Conservation (phyloP, 2,888 invertebrate genomes). For the Heteropelma amictum region DNA sequence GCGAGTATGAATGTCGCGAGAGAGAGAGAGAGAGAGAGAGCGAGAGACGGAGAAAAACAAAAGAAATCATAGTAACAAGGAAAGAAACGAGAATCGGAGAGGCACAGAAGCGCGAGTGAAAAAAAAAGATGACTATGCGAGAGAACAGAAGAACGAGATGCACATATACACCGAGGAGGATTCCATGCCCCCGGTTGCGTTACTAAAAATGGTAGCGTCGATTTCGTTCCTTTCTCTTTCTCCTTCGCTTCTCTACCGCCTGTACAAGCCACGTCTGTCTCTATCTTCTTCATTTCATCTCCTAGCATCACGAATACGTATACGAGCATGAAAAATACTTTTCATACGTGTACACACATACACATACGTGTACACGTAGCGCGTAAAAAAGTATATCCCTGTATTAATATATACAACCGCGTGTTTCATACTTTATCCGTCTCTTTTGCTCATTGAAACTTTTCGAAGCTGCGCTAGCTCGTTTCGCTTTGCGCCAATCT, state of each 20-base stretch:
- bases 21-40: conserved; percentile 3
- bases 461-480: conserved; percentile 30
- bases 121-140: background rate
- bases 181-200: conserved; percentile 44
- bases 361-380: background rate
- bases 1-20: no score
- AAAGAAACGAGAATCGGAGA: conserved; percentile 2
- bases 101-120: background rate
- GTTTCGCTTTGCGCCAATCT: conserved; percentile 48
- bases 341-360: background rate
- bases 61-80: conserved; percentile 12
- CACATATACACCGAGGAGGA: conserved; percentile 2
- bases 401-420: background rate
- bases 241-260: conserved; percentile 11
- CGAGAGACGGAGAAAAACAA: background rate
- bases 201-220: conserved; percentile 59
- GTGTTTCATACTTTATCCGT: conserved; percentile 15
- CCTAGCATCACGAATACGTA: background rate
- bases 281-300: conserved; percentile 28
- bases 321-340: background rate
- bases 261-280: conserved; percentile 12
- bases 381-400: background rate
- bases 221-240: conserved; percentile 53
- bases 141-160: background rate
- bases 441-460: conserved; percentile 37